Percentiles rank a stretch among this genome's conserved stretches.
These are phyloP conservation scores for Bombylius discolor DNA, from an alignment of 2,888 invertebrate species.

Conservation along the genomic window DNA sequence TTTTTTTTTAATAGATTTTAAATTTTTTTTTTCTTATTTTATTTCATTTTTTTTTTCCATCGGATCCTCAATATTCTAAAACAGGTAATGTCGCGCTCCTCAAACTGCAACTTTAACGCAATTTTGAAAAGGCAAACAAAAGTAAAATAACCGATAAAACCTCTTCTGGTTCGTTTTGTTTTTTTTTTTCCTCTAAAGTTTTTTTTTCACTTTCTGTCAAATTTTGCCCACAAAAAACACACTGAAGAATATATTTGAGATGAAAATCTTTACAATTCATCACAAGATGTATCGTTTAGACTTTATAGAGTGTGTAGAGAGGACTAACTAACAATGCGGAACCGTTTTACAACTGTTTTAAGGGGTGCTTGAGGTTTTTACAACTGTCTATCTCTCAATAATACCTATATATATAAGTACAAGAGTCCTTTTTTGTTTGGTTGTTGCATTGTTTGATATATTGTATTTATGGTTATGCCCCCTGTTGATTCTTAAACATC, in stretches of 20 bases:
- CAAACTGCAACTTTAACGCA: slow-evolving; percentile 8
- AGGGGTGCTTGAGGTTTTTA: slow-evolving; percentile 14
- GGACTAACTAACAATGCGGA: slow-evolving; percentile 10
- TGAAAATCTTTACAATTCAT: background rate
- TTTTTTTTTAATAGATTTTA: too few species aligned
- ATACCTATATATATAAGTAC: background rate
- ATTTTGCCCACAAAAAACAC: background rate
- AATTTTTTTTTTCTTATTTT: too few species aligned
- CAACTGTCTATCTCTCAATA: slow-evolving; percentile 9
- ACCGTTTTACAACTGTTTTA: slow-evolving; percentile 14
- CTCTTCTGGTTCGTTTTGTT: background rate
- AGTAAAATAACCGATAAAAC: slow-evolving; percentile 4
- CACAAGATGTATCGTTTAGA: background rate
- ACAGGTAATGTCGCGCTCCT: slow-evolving; percentile 5
- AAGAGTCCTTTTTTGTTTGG: slow-evolving; percentile 7
- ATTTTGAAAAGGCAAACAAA: slow-evolving; percentile 3
- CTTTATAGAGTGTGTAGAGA: background rate
- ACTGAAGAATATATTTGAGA: background rate
- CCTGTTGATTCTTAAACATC: slow-evolving; percentile 11
- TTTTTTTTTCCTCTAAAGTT: background rate
- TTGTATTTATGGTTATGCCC: slow-evolving; percentile 7
- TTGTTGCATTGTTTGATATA: background rate
- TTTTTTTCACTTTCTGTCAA: background rate
- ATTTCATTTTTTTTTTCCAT: too few species aligned
- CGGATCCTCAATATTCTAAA: background rate